phyloP scores from a whole-genome alignment of 1,140 invertebrate genomes.

The Bombus huntii region DNA sequence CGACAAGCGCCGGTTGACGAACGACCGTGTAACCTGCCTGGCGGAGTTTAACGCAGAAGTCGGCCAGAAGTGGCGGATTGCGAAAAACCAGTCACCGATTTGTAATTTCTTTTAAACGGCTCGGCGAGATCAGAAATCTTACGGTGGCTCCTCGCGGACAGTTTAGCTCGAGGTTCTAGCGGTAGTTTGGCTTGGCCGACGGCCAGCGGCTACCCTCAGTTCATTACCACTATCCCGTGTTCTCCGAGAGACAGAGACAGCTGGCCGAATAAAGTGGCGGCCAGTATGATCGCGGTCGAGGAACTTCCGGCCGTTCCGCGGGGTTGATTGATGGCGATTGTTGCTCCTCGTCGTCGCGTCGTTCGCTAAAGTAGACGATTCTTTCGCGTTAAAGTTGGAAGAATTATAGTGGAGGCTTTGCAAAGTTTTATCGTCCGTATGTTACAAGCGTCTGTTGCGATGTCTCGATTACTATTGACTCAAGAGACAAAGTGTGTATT shows the following conservation, averaged over 20 bases:
- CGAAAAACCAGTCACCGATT: not conserved
- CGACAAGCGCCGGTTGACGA: not conserved
- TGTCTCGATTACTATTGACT: not conserved
- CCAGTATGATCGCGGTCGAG: constrained; percentile 8
- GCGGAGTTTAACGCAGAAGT: not conserved
- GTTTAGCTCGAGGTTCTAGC: constrained; percentile 29
- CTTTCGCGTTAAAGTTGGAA: not conserved
- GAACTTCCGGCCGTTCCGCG: constrained; percentile 15
- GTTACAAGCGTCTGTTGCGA: too few species aligned
- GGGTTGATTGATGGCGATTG: constrained; percentile 40
- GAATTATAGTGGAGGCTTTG: not conserved
- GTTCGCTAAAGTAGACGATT: not conserved
- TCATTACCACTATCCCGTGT: constrained; percentile 77
- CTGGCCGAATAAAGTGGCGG: constrained; percentile 45
- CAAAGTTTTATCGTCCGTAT: not conserved
- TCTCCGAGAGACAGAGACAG: constrained; percentile 39
- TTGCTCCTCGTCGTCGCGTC: not conserved
- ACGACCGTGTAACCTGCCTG: not conserved
- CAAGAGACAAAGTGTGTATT: not conserved
- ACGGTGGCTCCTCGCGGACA: not conserved
- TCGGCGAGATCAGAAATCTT: not conserved
- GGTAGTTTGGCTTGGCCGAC: constrained; percentile 72
- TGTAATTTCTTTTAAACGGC: not conserved
- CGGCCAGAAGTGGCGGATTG: not conserved
- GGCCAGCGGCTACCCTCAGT: constrained; percentile 73